A percentile compares a stretch with the other conserved stretches of the same genome.
phyloP scores from a whole-genome alignment of 2,888 invertebrate species.

The Yponomeuta sedellus region DNA sequence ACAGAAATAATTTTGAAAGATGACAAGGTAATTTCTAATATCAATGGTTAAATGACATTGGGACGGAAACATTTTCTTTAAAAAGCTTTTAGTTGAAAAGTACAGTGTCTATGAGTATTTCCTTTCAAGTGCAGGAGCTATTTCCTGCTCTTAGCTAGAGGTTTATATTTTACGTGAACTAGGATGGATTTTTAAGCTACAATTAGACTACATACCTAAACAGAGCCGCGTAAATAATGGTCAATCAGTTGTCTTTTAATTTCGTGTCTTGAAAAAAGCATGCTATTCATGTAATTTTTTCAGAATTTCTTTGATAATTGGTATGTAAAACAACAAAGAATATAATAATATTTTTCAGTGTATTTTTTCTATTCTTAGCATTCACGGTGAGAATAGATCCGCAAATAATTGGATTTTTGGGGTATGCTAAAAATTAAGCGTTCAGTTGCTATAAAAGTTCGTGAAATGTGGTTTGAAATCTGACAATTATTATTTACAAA shows the following conservation, averaged over 20 bases:
- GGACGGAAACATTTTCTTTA: constrained; percentile 71
- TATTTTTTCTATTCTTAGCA: too few relatives aligned
- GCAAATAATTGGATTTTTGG: too few relatives aligned
- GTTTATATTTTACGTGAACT: not conserved
- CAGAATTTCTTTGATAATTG: too few relatives aligned
- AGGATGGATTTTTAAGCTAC: constrained; percentile 4
- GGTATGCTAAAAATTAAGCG: too few relatives aligned
- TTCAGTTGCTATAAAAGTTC: not conserved
- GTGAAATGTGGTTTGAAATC: not conserved
- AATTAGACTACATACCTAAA: not conserved
- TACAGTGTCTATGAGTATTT: not conserved
- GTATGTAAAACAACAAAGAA: too few relatives aligned
- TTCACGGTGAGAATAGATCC: too few relatives aligned
- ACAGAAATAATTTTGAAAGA: not conserved
- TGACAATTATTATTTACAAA: not conserved
- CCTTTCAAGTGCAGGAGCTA: not conserved
- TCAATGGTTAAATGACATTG: constrained; percentile 67
- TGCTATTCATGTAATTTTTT: too few relatives aligned
- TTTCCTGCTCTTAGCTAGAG: not conserved
- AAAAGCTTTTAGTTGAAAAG: constrained; percentile 25
- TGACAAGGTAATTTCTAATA: constrained; percentile 34
- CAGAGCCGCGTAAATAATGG: too few relatives aligned
- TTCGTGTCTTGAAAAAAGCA: not conserved
- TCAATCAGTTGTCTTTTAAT: too few relatives aligned
- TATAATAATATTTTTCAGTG: too few relatives aligned